Conservation (phyloP, 2,113 vertebrate genomes). For the Hydropotes inermis region DNA sequence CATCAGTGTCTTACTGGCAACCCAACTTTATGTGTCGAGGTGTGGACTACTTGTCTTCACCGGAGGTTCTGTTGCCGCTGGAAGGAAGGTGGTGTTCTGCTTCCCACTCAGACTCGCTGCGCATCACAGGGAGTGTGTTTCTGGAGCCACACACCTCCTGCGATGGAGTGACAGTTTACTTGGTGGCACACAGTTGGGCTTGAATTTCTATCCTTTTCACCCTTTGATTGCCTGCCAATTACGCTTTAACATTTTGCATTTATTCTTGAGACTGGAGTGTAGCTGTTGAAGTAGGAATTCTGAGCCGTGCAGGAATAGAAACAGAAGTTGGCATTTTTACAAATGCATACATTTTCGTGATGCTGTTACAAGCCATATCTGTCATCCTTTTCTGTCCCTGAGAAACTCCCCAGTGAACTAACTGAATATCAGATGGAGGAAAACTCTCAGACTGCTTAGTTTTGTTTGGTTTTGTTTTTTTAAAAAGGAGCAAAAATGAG, state of each 20-base stretch:
- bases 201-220: not conserved
- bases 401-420: not conserved
- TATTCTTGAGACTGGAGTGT: too few species aligned
- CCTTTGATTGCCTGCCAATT: not conserved
- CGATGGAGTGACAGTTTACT: not conserved
- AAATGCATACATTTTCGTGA: not conserved
- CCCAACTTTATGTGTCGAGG: rapidly evolving
- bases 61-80: not conserved
- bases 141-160: not conserved
- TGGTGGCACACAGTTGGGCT: not conserved
- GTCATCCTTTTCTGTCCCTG: not conserved
- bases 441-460: not conserved
- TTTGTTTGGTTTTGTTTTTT: not conserved
- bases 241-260: not conserved
- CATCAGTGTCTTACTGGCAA: not conserved
- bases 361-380: rapidly evolving
- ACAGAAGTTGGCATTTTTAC: not conserved
- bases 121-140: rapidly evolving
- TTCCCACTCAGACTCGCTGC: rapidly evolving
- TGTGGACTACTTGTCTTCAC: not conserved
- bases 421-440: not conserved
- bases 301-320: not conserved
- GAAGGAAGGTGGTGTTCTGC: not conserved
- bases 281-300: not conserved
- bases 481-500: not conserved